A percentile compares a stretch with the other conserved stretches of the same genome.
Evolutionary conservation across 2,113 vertebrate species (phyloP).

Genomic region (Oryzias javanicus): DNA sequence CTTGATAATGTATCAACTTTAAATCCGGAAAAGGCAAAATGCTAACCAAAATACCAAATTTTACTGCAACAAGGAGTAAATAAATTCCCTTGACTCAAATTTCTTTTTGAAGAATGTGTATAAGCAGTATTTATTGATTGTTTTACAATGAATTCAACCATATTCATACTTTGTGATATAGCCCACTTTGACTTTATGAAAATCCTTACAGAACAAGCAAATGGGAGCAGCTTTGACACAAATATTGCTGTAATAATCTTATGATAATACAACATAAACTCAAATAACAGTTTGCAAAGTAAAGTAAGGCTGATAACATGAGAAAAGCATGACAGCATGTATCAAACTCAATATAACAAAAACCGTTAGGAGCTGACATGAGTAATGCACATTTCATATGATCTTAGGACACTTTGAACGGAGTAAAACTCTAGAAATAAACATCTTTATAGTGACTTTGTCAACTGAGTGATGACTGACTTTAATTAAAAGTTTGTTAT

Average conservation of each 20-base stretch:
- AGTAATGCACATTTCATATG: slow-evolving; percentile 9
- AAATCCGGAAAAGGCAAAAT: too few species aligned
- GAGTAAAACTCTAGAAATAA: too few species aligned
- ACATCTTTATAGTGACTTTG: too few species aligned
- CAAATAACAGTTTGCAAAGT: slow-evolving; percentile 1
- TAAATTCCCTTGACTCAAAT: background rate
- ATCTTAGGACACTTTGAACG: background rate
- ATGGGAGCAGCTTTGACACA: slow-evolving; percentile 7
- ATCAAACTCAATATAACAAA: background rate
- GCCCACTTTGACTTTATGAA: background rate
- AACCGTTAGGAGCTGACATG: background rate
- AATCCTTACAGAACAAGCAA: slow-evolving; percentile 2
- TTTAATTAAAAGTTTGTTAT: too few species aligned
- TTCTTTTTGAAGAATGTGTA: background rate
- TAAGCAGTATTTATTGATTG: slow-evolving; percentile 45
- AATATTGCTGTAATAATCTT: background rate
- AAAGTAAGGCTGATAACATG: too few species aligned
- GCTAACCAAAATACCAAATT: too few species aligned
- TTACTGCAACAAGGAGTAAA: too few species aligned
- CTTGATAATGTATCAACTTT: too few species aligned
- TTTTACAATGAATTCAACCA: too few species aligned
- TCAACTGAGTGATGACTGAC: too few species aligned
- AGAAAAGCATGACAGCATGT: background rate
- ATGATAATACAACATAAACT: slow-evolving; percentile 15
- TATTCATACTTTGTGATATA: background rate